These are phyloP conservation scores for Rhinatrema bivittatum DNA, from an alignment of 2,797 vertebrate species.

Conservation along the genomic window DNA sequence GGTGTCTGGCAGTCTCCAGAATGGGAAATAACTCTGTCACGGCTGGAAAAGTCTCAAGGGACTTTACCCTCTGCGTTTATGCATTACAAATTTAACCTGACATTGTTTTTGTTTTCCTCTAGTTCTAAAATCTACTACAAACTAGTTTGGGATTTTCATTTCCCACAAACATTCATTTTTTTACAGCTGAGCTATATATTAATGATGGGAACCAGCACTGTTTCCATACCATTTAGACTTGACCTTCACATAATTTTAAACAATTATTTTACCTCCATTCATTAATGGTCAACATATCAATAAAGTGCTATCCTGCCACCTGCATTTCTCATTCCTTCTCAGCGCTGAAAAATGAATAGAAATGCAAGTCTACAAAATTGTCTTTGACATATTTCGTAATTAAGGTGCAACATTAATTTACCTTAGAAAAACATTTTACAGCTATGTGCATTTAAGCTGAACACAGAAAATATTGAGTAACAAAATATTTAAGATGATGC, in stretches of 20 bases:
- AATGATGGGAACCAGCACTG: constrained; percentile 27
- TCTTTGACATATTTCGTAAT: constrained; percentile 19
- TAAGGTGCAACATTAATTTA: constrained; percentile 33
- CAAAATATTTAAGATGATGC: too few relatives aligned
- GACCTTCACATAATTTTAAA: neutral
- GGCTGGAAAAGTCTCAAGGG: constrained; percentile 20
- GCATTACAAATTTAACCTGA: constrained; percentile 10
- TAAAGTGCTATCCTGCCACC: constrained; percentile 52
- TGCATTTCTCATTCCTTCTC: constrained; percentile 4
- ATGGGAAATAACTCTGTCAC: constrained; percentile 38
- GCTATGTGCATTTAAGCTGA: constrained; percentile 28
- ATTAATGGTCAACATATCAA: constrained; percentile 19
- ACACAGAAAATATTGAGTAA: constrained; percentile 43
- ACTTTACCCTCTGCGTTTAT: constrained; percentile 17
- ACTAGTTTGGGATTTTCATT: constrained; percentile 24
- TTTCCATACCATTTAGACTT: constrained; percentile 6
- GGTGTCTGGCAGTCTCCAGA: constrained; percentile 50
- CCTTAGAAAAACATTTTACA: neutral
- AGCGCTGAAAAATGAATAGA: constrained; percentile 6
- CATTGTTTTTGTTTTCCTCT: constrained; percentile 14
- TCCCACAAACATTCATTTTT: constrained; percentile 46
- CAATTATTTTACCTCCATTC: neutral
- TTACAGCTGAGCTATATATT: constrained; percentile 23
- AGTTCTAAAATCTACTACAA: neutral
- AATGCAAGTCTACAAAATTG: constrained; percentile 31